These are phyloP conservation scores for Garra rufa DNA, from an alignment of 2,113 vertebrate species.

Conservation along the genomic window DNA sequence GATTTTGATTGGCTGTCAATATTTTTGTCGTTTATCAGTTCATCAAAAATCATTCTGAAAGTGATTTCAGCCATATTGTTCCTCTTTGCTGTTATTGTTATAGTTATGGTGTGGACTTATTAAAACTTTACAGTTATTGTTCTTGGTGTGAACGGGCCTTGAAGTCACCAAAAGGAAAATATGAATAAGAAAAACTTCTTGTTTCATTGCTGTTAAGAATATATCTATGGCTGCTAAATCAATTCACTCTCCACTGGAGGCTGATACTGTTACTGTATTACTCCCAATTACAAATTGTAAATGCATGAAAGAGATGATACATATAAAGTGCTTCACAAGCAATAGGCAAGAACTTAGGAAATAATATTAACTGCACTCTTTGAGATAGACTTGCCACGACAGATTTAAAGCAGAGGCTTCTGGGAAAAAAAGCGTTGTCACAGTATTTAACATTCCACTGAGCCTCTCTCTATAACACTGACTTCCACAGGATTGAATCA, in stretches of 20 bases:
- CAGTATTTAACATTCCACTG: constrained; percentile 51
- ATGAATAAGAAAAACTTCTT: background rate
- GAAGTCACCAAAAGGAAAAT: background rate
- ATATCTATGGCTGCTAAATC: background rate
- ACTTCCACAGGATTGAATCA: constrained; percentile 57
- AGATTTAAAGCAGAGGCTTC: constrained; percentile 20
- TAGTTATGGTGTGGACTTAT: background rate
- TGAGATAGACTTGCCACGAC: constrained; percentile 18
- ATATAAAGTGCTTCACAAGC: background rate
- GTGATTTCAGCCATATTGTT: background rate
- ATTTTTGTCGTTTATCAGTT: background rate
- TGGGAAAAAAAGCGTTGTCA: constrained; percentile 44
- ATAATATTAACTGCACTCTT: background rate
- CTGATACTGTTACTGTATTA: background rate
- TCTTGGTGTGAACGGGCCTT: background rate
- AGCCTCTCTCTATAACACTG: constrained; percentile 47
- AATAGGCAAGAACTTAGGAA: background rate
- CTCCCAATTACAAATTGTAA: background rate
- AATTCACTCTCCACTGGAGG: background rate
- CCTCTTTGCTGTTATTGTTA: background rate
- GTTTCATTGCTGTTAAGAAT: background rate
- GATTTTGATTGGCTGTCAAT: no score
- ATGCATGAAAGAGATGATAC: background rate
- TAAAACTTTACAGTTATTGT: background rate
- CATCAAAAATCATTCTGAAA: background rate